A percentile compares a stretch with the other conserved stretches of the same genome.
Conservation (phyloP, 2,113 vertebrate genomes). For the Limnothrissa miodon region DNA sequence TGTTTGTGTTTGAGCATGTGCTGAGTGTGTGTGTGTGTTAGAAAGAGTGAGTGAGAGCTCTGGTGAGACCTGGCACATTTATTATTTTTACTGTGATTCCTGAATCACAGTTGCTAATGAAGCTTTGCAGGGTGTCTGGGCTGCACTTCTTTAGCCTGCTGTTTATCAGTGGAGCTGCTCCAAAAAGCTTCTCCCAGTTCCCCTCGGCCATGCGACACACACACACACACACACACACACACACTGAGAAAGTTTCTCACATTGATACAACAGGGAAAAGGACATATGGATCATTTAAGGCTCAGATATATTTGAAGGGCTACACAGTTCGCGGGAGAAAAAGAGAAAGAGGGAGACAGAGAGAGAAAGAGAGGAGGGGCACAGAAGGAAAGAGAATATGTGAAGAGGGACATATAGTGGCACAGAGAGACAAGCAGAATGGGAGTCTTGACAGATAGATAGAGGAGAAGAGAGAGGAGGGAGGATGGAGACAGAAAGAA, state of each 20-base stretch:
- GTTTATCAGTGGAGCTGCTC: conserved; percentile 50
- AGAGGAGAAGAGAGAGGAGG: conserved; percentile 28
- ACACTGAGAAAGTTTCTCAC: neutral
- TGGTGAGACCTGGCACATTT: conserved; percentile 52
- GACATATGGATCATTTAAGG: neutral
- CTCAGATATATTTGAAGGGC: neutral
- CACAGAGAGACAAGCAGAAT: conserved; percentile 23
- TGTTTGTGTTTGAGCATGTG: neutral
- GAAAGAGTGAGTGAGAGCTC: conserved; percentile 38
- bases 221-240: neutral
- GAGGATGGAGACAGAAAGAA: conserved; percentile 20
- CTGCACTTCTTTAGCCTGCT: conserved; percentile 44
- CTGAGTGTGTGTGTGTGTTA: conserved; percentile 41
- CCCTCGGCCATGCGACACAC: neutral
- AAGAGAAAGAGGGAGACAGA: neutral
- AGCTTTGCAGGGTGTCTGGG: conserved; percentile 55
- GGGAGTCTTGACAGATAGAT: conserved; percentile 42
- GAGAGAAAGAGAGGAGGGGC: neutral
- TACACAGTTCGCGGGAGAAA: neutral
- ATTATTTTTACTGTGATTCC: conserved; percentile 67
- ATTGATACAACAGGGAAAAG: neutral
- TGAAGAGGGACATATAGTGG: conserved; percentile 19
- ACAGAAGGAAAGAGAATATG: conserved; percentile 2
- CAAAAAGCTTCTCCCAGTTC: conserved; percentile 13
- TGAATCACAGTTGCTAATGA: conserved; percentile 67